Evolutionary conservation across 2,113 vertebrate genomes (phyloP).

Genomic region (Alaudala cheleensis): DNA sequence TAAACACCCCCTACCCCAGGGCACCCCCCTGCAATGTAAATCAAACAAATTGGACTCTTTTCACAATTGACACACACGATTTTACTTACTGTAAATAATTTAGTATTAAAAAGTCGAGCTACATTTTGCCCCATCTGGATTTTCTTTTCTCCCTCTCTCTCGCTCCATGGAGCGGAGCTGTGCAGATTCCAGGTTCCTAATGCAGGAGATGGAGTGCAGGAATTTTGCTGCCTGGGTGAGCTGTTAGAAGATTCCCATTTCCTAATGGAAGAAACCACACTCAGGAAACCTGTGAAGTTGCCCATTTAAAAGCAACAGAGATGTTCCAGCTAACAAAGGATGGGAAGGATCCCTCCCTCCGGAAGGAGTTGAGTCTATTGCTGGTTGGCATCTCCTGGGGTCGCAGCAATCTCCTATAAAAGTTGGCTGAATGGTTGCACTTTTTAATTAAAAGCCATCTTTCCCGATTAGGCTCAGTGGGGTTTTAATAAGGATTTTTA

Average conservation of each 20-base stretch:
- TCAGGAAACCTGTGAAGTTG: conserved; percentile 42
- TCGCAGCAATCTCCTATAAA: conserved; percentile 8
- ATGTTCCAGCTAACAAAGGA: conserved; percentile 20
- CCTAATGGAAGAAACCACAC: conserved; percentile 65
- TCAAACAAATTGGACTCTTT: conserved; percentile 87
- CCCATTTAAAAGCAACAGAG: conserved; percentile 20
- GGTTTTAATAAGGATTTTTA: conserved; percentile 68
- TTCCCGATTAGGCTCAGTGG: background rate
- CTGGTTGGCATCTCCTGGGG: conserved; percentile 51
- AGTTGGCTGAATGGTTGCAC: conserved; percentile 30
- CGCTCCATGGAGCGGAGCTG: background rate
- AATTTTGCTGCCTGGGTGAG: conserved; percentile 65
- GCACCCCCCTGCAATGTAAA: conserved; percentile 80
- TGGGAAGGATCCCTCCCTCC: background rate
- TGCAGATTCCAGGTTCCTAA: background rate
- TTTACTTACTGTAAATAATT: conserved; percentile 93
- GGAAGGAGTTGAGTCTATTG: background rate
- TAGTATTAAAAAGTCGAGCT: conserved; percentile 73
- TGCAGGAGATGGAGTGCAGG: conserved; percentile 44
- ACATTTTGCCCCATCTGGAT: conserved; percentile 69
- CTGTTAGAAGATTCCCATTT: conserved; percentile 57
- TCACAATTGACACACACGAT: conserved; percentile 90
- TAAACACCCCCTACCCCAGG: conserved; percentile 86
- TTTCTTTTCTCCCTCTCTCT: conserved; percentile 28
- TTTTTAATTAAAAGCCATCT: conserved; percentile 70